Percentiles rank a stretch among this genome's conserved stretches.
phyloP scores from a whole-genome alignment of 2,888 invertebrate genomes.

The Eupithecia inturbata region DNA sequence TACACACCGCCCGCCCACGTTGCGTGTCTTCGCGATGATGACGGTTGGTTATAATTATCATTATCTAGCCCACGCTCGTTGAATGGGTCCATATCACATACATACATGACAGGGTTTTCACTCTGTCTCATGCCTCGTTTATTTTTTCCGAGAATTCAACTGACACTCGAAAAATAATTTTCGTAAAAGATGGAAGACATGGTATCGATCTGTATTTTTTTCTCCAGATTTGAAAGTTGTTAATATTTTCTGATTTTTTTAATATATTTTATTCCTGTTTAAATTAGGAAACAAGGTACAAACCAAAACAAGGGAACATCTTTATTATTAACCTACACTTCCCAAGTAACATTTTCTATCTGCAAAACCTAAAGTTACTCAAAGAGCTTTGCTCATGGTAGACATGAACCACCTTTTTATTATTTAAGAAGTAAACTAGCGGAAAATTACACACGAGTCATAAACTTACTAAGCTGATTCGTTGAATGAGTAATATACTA shows the following conservation, averaged over 20 bases:
- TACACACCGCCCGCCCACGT: conserved; percentile 45
- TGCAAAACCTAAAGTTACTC: background rate
- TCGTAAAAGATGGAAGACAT: background rate
- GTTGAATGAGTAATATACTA: conserved; percentile 22
- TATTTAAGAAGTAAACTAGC: background rate
- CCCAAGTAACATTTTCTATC: background rate
- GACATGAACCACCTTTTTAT: background rate
- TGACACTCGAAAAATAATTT: background rate
- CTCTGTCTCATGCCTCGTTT: conserved; percentile 9
- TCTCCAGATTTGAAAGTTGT: background rate
- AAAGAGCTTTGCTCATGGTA: background rate
- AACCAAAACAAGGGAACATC: background rate
- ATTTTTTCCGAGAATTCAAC: conserved; percentile 5
- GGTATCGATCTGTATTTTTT: background rate
- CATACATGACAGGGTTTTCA: conserved; percentile 6
- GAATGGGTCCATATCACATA: conserved; percentile 21
- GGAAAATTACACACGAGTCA: background rate
- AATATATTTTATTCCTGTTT: background rate
- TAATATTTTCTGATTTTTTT: background rate
- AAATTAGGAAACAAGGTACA: background rate
- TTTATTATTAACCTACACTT: background rate
- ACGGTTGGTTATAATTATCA: conserved; percentile 76
- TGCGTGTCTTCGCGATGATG: conserved; percentile 41
- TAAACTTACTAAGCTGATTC: background rate
- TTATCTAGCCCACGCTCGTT: conserved; percentile 69